These are phyloP conservation scores for Apodemus sylvaticus DNA, from an alignment of 2,113 vertebrate genomes.

Conservation along the genomic window DNA sequence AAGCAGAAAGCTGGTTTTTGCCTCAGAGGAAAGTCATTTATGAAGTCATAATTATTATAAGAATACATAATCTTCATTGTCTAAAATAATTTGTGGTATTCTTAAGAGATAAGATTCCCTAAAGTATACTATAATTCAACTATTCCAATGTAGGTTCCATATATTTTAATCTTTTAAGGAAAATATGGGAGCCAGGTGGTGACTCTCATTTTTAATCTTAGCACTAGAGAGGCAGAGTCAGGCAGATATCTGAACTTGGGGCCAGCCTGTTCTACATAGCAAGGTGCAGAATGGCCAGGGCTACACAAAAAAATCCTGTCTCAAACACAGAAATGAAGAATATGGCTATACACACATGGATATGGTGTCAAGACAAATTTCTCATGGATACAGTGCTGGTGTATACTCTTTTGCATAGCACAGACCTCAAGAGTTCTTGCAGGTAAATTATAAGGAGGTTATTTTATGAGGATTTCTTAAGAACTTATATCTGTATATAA, in stretches of 20 bases:
- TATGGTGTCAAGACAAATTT: neutral
- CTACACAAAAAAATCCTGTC: neutral
- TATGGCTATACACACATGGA: neutral
- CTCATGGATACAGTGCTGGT: neutral
- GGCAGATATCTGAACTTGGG: neutral
- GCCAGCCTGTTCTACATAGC: neutral
- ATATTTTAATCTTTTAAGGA: neutral
- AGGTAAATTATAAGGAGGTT: neutral
- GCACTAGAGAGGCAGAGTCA: neutral
- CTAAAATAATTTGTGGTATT: neutral
- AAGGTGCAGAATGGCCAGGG: neutral
- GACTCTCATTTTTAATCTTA: neutral
- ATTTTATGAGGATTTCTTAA: neutral
- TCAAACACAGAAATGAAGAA: neutral
- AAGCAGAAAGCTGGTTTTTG: neutral
- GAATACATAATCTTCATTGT: neutral
- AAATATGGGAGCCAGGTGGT: neutral
- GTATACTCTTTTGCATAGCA: neutral
- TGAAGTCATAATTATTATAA: conserved; percentile 25
- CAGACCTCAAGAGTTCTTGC: neutral
- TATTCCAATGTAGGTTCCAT: conserved; percentile 26
- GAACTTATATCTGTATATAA: neutral
- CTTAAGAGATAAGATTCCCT: neutral
- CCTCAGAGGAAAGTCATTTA: neutral
- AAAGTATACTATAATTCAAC: conserved; percentile 38